Percentiles rank a stretch among this genome's conserved stretches.
Evolutionary conservation across 2,888 invertebrate genomes (phyloP).

Genomic region (Salticus scenicus): DNA sequence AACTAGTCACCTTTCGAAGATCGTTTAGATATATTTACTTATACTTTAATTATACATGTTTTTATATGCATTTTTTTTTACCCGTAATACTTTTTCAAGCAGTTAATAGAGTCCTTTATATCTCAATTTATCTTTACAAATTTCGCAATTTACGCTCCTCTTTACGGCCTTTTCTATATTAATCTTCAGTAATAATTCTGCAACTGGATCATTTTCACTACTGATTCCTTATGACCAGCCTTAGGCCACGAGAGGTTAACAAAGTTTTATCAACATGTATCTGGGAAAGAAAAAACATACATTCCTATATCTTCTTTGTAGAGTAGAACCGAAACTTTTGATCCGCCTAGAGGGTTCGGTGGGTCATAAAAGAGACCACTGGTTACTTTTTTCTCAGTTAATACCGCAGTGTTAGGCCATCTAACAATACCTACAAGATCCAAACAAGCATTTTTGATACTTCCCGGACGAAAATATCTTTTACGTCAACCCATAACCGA

Average conservation of each 20-base stretch:
- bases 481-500: slow-evolving; percentile 14
- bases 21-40: too few relatives aligned
- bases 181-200: background rate
- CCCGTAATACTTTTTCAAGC: too few relatives aligned
- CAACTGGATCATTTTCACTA: background rate
- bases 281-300: background rate
- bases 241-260: background rate
- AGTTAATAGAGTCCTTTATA: too few relatives aligned
- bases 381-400: slow-evolving; percentile 7
- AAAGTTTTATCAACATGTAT: slow-evolving; percentile 7
- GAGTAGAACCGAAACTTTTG: background rate
- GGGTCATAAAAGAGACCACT: background rate
- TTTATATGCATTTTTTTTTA: too few relatives aligned
- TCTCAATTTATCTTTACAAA: too few relatives aligned
- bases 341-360: background rate
- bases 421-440: background rate
- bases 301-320: background rate
- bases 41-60: too few relatives aligned
- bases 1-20: too few relatives aligned
- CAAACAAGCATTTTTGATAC: background rate
- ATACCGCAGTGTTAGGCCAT: background rate
- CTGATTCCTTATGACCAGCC: background rate
- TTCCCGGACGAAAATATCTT: slow-evolving; percentile 3
- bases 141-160: background rate
- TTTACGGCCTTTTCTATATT: background rate